These are phyloP conservation scores for Nephrotoma flavescens DNA, from an alignment of 2,888 invertebrate genomes.

Conservation along the genomic window DNA sequence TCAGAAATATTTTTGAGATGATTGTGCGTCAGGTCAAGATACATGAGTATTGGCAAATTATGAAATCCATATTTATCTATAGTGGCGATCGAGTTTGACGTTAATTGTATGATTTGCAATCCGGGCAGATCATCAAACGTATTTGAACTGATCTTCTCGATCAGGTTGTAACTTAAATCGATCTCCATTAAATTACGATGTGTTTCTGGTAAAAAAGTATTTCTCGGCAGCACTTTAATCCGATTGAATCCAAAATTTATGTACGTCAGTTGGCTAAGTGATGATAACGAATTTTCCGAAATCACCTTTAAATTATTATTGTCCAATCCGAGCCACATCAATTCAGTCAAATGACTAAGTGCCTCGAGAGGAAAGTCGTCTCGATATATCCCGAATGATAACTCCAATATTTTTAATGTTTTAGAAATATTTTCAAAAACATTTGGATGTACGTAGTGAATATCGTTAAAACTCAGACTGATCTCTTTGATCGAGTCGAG, in stretches of 20 bases:
- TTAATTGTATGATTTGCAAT: slow-evolving; percentile 62
- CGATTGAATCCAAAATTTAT: slow-evolving; percentile 78
- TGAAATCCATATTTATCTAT: slow-evolving; percentile 58
- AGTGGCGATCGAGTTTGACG: slow-evolving; percentile 58
- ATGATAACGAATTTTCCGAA: slow-evolving; percentile 52
- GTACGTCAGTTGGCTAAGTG: slow-evolving; percentile 57
- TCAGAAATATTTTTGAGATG: slow-evolving; percentile 55
- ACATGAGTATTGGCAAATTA: slow-evolving; percentile 62
- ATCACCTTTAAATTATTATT: slow-evolving; percentile 72
- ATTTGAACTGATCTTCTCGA: slow-evolving; percentile 48
- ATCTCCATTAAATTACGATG: slow-evolving; percentile 63
- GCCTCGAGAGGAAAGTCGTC: slow-evolving; percentile 65
- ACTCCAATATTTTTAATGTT: slow-evolving; percentile 65
- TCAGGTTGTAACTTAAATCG: slow-evolving; percentile 66
- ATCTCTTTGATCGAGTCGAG: slow-evolving; percentile 69
- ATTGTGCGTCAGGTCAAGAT: slow-evolving; percentile 73
- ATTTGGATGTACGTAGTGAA: slow-evolving; percentile 65
- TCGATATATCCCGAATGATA: slow-evolving; percentile 71
- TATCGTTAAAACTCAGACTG: slow-evolving; percentile 80
- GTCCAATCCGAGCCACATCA: slow-evolving; percentile 74
- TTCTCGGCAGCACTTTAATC: slow-evolving; percentile 51
- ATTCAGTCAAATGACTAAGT: slow-evolving; percentile 53
- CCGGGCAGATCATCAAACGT: slow-evolving; percentile 59
- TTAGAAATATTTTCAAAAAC: slow-evolving; percentile 64
- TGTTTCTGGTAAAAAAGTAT: slow-evolving; percentile 50